These are phyloP conservation scores for Odocoileus hemionus DNA, from an alignment of 2,113 vertebrate genomes.

Conservation along the genomic window DNA sequence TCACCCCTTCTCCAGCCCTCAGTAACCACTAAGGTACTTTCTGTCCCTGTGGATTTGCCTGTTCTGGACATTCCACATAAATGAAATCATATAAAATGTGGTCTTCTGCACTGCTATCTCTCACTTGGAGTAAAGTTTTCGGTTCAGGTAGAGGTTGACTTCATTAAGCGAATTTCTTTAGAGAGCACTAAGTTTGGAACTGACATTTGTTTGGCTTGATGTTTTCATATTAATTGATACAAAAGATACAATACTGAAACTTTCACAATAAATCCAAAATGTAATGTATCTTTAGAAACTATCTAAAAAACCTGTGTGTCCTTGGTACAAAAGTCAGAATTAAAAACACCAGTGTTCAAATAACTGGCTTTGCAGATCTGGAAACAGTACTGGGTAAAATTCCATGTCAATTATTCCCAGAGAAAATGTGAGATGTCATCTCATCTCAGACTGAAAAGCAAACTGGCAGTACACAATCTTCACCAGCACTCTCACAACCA, in stretches of 20 bases:
- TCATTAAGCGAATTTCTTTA: constrained; percentile 21
- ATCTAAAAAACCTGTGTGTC: background rate
- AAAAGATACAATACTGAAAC: constrained; percentile 22
- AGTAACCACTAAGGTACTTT: background rate
- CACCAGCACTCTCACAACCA: background rate
- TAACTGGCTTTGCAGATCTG: background rate
- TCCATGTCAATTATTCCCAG: background rate
- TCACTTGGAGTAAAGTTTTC: background rate
- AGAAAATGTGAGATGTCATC: background rate
- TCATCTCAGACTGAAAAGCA: background rate
- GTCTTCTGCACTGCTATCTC: background rate
- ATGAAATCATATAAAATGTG: background rate
- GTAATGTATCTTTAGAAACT: background rate
- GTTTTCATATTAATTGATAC: background rate
- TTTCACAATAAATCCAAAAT: constrained; percentile 15
- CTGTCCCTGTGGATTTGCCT: background rate
- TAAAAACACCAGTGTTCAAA: background rate
- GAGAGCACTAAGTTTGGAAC: background rate
- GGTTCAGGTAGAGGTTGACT: background rate
- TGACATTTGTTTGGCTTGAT: background rate
- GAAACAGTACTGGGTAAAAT: background rate
- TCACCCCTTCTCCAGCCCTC: background rate
- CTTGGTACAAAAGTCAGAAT: background rate
- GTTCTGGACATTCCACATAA: background rate
- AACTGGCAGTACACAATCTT: background rate